Evolutionary conservation across 2,888 invertebrate genomes (phyloP).

Genomic region (Dryadula phaetusa): DNA sequence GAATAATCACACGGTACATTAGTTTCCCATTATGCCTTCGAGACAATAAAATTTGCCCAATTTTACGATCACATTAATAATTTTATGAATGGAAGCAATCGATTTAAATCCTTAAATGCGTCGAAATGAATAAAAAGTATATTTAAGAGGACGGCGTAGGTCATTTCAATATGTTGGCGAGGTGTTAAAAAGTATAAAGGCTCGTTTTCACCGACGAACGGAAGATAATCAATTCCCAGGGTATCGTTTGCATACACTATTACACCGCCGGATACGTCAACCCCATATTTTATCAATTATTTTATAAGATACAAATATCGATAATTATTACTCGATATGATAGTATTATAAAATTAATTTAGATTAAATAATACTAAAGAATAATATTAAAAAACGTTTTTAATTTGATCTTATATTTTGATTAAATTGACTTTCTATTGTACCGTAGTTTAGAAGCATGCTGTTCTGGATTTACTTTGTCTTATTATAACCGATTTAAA

Average conservation of each 20-base stretch:
- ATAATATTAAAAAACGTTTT: too few relatives aligned
- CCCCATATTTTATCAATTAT: conserved; percentile 42
- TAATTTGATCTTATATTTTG: too few relatives aligned
- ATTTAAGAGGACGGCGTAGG: conserved; percentile 67
- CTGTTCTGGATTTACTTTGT: too few relatives aligned
- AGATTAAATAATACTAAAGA: background rate
- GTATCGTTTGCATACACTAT: conserved; percentile 70
- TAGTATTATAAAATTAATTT: background rate
- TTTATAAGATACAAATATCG: conserved; percentile 31
- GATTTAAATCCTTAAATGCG: conserved; percentile 75
- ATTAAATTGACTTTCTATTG: too few relatives aligned
- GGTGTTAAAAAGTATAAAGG: conserved; percentile 66
- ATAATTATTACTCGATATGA: conserved; percentile 1
- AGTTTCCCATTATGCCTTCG: conserved; percentile 84
- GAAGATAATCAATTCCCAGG: conserved; percentile 78
- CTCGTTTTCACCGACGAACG: conserved; percentile 55
- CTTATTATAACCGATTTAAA: too few relatives aligned
- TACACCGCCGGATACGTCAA: conserved; percentile 70
- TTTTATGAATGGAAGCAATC: conserved; percentile 84
- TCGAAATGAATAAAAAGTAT: conserved; percentile 75
- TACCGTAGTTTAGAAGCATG: too few relatives aligned
- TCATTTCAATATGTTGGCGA: conserved; percentile 63
- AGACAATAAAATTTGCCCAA: conserved; percentile 85
- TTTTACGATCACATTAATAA: conserved; percentile 84
- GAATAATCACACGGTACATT: conserved; percentile 85